These are phyloP conservation scores for Alloscopus bannaensis DNA, from an alignment of 2,888 invertebrate genomes.

Conservation along the genomic window DNA sequence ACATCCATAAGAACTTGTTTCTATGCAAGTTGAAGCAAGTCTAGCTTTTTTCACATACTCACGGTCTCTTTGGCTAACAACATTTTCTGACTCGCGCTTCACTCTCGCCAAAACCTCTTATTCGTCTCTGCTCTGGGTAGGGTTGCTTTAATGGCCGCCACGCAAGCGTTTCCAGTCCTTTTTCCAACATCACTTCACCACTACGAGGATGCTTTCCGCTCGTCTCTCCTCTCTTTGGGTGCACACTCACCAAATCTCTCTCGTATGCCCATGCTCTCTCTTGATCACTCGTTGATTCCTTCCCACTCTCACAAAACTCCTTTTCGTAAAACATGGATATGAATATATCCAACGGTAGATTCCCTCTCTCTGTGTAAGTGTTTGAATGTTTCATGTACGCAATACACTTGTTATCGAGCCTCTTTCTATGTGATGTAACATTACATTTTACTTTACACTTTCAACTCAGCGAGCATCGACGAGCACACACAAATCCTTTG, in stretches of 20 bases:
- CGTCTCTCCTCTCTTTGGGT: not conserved
- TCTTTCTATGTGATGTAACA: conserved; percentile 33
- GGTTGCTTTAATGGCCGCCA: conserved; percentile 72
- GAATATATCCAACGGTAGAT: not conserved
- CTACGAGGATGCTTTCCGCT: conserved; percentile 35
- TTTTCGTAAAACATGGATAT: conserved; percentile 17
- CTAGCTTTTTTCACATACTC: conserved; percentile 6
- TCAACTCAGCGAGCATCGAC: conserved; percentile 25
- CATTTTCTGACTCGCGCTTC: conserved; percentile 10
- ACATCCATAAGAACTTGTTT: too few species aligned
- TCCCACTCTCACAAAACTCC: conserved; percentile 25
- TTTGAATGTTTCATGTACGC: not conserved
- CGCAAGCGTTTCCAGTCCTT: conserved; percentile 71
- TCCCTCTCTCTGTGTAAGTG: too few species aligned
- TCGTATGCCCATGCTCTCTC: conserved; percentile 46
- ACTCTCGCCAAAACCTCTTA: conserved; percentile 37
- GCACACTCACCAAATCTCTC: too few species aligned
- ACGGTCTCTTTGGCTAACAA: not conserved
- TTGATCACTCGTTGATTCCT: conserved; percentile 15
- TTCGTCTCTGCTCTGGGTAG: conserved; percentile 47
- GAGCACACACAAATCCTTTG: too few species aligned
- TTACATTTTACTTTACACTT: conserved; percentile 58
- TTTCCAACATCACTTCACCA: conserved; percentile 55
- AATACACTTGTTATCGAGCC: conserved; percentile 43
- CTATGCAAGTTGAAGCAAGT: conserved; percentile 13